Evolutionary conservation across 2,113 vertebrate genomes (phyloP).

Genomic region (Terrapene triunguis): DNA sequence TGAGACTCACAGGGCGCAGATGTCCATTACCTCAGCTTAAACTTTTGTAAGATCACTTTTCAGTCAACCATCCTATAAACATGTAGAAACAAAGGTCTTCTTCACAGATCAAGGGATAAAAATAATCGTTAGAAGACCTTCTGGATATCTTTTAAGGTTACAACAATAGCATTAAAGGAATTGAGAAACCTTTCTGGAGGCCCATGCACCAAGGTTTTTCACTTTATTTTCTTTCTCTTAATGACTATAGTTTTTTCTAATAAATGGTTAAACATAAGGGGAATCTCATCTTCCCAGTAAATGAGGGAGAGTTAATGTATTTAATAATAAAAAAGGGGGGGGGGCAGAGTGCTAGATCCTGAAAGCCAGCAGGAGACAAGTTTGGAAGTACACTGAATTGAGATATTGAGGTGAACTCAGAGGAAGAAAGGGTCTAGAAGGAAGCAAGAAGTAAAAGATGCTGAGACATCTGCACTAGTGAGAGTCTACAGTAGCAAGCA

Average conservation of each 20-base stretch:
- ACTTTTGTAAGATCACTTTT: background rate
- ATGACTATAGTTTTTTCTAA: background rate
- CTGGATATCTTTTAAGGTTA: background rate
- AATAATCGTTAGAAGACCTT: background rate
- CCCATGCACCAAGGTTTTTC: background rate
- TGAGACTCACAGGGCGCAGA: background rate
- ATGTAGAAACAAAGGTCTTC: background rate
- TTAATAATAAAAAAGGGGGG: background rate
- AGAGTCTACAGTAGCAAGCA: background rate
- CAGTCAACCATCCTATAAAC: background rate
- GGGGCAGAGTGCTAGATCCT: background rate
- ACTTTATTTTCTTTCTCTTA: background rate
- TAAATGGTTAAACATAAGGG: background rate
- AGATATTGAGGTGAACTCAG: background rate
- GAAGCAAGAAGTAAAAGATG: background rate
- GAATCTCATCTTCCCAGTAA: background rate
- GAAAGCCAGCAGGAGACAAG: background rate
- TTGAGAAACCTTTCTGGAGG: background rate
- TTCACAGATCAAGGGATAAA: background rate
- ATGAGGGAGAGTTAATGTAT: background rate
- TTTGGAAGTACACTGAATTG: background rate
- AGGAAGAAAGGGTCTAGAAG: background rate
- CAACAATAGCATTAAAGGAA: accelerated
- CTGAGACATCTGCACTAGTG: background rate
- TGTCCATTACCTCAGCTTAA: background rate